Evolutionary conservation across 1,140 invertebrate species (phyloP).

Genomic region (Temnothorax curvispinosus): DNA sequence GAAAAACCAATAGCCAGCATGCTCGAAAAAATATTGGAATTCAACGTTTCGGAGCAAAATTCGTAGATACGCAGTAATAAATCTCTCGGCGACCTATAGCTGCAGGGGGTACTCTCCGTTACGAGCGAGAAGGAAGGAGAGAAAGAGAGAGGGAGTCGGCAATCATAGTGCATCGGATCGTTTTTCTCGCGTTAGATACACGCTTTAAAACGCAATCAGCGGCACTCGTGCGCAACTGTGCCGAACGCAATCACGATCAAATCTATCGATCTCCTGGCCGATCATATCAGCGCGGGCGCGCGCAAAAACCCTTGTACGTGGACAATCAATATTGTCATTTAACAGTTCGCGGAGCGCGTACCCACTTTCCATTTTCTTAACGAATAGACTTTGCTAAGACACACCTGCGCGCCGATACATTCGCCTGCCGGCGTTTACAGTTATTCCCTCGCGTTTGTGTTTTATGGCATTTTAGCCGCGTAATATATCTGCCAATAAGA

Average conservation of each 20-base stretch:
- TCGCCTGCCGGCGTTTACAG: conserved; percentile 28
- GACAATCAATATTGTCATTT: conserved; percentile 70
- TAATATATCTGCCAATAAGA: conserved; percentile 14
- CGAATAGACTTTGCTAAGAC: conserved; percentile 27
- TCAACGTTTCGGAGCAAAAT: conserved; percentile 58
- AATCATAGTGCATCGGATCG: conserved; percentile 64
- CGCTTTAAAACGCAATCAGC: conserved; percentile 74
- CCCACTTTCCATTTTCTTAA: conserved; percentile 71
- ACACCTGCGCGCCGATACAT: conserved; percentile 59
- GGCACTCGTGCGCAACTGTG: conserved; percentile 73
- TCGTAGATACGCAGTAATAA: conserved; percentile 66
- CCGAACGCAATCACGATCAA: conserved; percentile 68
- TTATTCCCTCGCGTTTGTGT: conserved; percentile 22
- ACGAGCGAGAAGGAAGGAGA: conserved; percentile 38
- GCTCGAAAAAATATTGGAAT: conserved; percentile 41
- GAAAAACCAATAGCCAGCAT: background rate
- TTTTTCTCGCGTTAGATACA: conserved; percentile 70
- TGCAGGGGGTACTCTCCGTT: conserved; percentile 63
- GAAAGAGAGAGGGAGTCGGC: conserved; percentile 48
- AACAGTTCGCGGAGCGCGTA: conserved; percentile 54
- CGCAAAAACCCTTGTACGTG: conserved; percentile 63
- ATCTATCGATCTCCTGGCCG: conserved; percentile 67
- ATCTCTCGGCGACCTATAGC: conserved; percentile 69
- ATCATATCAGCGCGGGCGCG: conserved; percentile 63
- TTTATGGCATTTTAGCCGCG: conserved; percentile 18